A percentile compares a stretch with the other conserved stretches of the same genome.
phyloP scores from a whole-genome alignment of 2,113 vertebrate species.

The Cryptomyrus ogoouensis region DNA sequence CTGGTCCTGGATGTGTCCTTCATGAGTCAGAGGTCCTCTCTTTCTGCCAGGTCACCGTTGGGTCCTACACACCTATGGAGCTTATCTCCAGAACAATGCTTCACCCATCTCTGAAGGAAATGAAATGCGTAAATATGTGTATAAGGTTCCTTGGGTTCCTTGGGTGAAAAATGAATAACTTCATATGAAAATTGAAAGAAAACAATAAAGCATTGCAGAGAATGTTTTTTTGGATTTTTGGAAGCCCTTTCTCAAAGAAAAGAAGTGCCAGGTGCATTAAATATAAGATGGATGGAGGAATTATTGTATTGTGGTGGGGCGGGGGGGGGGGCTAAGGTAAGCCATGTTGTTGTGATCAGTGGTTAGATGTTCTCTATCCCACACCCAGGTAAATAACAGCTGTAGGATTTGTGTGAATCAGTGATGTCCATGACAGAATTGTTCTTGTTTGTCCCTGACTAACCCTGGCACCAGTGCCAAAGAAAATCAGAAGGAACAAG shows the following conservation, averaged over 20 bases:
- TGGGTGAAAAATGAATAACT: background rate
- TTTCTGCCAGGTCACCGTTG: background rate
- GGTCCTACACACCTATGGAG: background rate
- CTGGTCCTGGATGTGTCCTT: background rate
- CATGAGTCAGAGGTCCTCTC: background rate
- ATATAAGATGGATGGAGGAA: background rate
- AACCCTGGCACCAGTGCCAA: background rate
- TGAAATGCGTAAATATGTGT: background rate
- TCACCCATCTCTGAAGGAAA: background rate
- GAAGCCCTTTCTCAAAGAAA: background rate
- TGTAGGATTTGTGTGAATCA: background rate
- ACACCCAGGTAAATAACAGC: background rate
- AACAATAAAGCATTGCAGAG: background rate
- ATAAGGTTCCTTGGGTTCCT: background rate
- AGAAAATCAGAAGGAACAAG: background rate
- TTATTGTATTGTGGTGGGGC: background rate
- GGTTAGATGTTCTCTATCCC: background rate
- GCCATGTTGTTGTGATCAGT: background rate
- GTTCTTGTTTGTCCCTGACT: background rate
- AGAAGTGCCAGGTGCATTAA: background rate
- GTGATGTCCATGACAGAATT: background rate
- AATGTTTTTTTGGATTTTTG: background rate
- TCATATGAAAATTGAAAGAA: background rate
- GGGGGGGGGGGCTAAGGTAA: too few relatives aligned
- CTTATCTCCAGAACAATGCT: background rate